phyloP scores from a whole-genome alignment of 2,113 vertebrate species.

The Sorex araneus region DNA sequence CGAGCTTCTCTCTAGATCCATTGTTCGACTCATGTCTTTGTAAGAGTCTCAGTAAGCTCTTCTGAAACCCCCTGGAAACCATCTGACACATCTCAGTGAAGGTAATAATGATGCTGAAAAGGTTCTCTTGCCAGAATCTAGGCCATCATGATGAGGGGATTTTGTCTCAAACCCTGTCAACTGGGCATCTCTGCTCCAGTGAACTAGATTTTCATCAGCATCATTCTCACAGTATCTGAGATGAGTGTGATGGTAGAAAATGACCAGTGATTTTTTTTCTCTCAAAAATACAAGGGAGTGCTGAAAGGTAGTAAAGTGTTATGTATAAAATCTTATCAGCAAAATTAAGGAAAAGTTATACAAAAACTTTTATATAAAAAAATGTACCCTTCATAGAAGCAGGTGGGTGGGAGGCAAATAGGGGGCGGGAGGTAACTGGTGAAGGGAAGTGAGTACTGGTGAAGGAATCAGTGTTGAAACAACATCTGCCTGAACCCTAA shows the following conservation, averaged over 20 bases:
- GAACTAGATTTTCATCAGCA: not conserved
- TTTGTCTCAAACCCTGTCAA: not conserved
- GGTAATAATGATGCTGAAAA: not conserved
- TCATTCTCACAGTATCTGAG: not conserved
- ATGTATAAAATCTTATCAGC: too few relatives aligned
- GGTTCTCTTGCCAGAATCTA: not conserved
- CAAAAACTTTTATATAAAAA: too few relatives aligned
- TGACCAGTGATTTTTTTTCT: not conserved
- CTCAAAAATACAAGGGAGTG: not conserved
- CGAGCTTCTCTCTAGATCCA: not conserved
- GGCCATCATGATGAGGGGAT: not conserved
- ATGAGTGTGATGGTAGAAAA: constrained; percentile 16
- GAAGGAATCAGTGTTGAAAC: too few relatives aligned
- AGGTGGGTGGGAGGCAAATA: too few relatives aligned
- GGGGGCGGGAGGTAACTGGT: too few relatives aligned
- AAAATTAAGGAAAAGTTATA: too few relatives aligned
- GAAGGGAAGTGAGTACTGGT: too few relatives aligned
- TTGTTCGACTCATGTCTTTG: not conserved
- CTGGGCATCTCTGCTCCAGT: not conserved
- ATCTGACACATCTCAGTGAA: not conserved
- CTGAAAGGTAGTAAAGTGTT: too few relatives aligned
- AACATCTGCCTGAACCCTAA: too few relatives aligned
- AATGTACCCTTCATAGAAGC: too few relatives aligned
- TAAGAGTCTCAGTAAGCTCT: constrained; percentile 19
- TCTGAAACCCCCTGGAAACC: not conserved